These are phyloP conservation scores for Muschampia staudingeri DNA, from an alignment of 2,888 invertebrate genomes.

Conservation along the genomic window DNA sequence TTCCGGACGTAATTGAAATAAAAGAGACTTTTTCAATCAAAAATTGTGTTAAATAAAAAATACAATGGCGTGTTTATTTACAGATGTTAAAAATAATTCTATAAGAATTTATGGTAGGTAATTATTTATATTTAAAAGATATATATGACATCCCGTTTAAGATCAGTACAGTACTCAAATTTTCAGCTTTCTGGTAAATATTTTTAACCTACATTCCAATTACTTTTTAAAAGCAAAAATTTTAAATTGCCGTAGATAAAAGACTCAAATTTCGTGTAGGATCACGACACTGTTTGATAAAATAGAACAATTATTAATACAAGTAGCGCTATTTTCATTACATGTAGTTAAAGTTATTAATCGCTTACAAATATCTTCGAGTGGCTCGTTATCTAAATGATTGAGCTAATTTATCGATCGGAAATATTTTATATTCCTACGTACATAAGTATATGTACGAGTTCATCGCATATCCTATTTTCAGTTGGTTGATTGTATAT, in stretches of 20 bases:
- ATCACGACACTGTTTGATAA: not conserved
- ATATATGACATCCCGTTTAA: not conserved
- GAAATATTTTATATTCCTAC: not conserved
- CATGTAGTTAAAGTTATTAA: slow-evolving; percentile 25
- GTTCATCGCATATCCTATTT: not conserved
- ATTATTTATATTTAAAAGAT: not conserved
- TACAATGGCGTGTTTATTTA: no score
- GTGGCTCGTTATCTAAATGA: slow-evolving; percentile 2
- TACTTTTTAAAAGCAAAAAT: not conserved
- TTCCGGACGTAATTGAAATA: not conserved
- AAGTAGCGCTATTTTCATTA: slow-evolving; percentile 12
- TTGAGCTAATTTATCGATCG: slow-evolving; percentile 31
- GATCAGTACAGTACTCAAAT: not conserved
- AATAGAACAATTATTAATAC: not conserved
- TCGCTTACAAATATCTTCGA: slow-evolving; percentile 5
- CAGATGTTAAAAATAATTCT: no score
- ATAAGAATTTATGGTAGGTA: not conserved
- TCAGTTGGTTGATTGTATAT: slow-evolving; percentile 10
- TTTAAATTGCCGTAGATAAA: no score
- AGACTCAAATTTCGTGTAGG: not conserved
- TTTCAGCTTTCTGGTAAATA: not conserved
- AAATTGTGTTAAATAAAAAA: no score
- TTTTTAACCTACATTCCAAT: slow-evolving; percentile 6
- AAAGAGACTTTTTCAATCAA: no score
- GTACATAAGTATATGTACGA: not conserved